Conservation (phyloP, 2,113 vertebrate species). For the Aptenodytes patagonicus region DNA sequence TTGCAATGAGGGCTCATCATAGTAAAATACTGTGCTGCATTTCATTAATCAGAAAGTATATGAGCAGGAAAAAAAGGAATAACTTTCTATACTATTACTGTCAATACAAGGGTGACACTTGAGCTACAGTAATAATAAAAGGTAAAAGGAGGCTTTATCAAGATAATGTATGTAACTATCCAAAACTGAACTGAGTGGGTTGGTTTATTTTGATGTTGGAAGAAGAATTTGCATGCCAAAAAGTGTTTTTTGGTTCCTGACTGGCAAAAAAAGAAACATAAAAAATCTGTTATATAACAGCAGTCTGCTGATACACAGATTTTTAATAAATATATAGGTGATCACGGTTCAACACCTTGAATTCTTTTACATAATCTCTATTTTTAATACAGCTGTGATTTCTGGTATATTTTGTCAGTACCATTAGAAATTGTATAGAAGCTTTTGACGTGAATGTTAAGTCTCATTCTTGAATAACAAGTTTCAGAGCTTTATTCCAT, state of each 20-base stretch:
- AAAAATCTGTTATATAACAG: neutral
- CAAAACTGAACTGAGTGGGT: neutral
- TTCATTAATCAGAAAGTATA: neutral
- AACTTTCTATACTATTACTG: neutral
- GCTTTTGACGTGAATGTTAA: neutral
- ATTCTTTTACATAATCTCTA: neutral
- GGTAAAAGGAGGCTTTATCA: neutral
- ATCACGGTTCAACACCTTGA: neutral
- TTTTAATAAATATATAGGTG: neutral
- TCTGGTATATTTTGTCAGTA: neutral
- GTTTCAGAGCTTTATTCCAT: neutral
- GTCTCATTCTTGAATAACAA: neutral
- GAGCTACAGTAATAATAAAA: neutral
- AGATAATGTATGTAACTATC: neutral
- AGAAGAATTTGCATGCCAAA: neutral
- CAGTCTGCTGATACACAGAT: neutral
- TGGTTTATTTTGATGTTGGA: neutral
- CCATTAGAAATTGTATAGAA: neutral
- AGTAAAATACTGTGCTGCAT: neutral
- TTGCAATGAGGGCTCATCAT: neutral
- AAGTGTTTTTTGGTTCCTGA: neutral
- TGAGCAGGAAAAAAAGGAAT: neutral
- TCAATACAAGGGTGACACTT: neutral
- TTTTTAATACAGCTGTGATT: neutral
- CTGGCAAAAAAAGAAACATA: neutral